Percentiles rank a stretch among this genome's conserved stretches.
Conservation (phyloP, 2,113 vertebrate species). For the Procapra przewalskii region DNA sequence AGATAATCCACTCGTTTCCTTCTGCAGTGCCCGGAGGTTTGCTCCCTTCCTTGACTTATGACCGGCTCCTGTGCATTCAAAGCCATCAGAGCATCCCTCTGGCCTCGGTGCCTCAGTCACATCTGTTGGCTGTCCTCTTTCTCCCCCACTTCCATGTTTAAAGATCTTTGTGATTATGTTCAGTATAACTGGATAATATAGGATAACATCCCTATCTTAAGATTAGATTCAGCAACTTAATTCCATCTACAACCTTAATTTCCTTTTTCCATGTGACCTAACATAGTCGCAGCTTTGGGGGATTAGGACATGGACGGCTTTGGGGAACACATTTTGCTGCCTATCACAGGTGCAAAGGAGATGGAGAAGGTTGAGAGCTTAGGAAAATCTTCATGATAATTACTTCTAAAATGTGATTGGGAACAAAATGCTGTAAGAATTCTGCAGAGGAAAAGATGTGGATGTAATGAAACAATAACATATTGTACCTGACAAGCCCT, state of each 20-base stretch:
- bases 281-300: not conserved
- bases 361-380: not conserved
- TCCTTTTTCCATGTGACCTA: not conserved
- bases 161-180: not conserved
- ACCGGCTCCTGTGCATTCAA: not conserved
- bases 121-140: not conserved
- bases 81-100: not conserved
- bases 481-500: not conserved
- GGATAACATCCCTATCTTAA: not conserved
- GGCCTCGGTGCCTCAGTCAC: not conserved
- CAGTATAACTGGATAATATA: not conserved
- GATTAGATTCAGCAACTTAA: not conserved
- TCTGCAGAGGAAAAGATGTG: not conserved
- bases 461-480: not conserved
- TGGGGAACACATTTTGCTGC: not conserved
- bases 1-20: not conserved
- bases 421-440: not conserved
- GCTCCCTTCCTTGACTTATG: accelerated
- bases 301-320: not conserved
- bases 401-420: not conserved
- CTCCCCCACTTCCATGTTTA: not conserved
- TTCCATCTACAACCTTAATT: not conserved
- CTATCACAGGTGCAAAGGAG: not conserved
- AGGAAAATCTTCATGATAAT: not conserved
- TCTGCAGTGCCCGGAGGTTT: not conserved